Base-by-base conservation (phyloP, 2,797 vertebrate genomes). In the Alectoris magna region DNA sequence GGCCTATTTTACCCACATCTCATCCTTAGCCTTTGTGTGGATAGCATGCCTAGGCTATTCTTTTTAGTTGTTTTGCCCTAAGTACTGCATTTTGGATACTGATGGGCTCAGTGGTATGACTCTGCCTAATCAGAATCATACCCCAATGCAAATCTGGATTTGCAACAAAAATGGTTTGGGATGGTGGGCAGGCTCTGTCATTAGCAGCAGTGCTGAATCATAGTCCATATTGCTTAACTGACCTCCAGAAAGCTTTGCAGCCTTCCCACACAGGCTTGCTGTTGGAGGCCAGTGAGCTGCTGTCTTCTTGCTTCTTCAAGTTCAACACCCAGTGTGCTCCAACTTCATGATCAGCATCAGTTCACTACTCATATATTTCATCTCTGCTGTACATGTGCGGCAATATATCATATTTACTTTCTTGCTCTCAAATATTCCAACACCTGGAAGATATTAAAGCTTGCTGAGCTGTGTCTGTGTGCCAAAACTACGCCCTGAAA, bases 371-470 rank as follows among this genome's bases (percentile, higher is more conserved):
- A 74, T 21, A 62, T 26, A 77, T 89, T 70, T 91, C 34, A 26
- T 83, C 62, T 67, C 38, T 1, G 1, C n/a, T 82, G 18, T 58
- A 31, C 0, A 1, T 44, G 21, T 0, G 0, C 43, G 16, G 9
- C 24, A 21, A 74, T 82, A 16, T 56, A 56, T 87, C 44, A 79
- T 94, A 72, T 83, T 87, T 70, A 18, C 14, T 15, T 55, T 74
- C 84, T 83, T 83, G 16, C n/a, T 89, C 17, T 92, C n/a, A 91
- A 88, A 71, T 77, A 78, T 70, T 94, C 44, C 39, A 70, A 66
- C 73, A 93, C 74, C 74, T 94, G 88, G 86, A 94, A 91, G 34
- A 60, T 7, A 58, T 91, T 95, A 82, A 87, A 90, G 31, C 62
- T 75, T 74, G n/a, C 48, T 84, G 43, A 84, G 63, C 44, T 90